Base-by-base conservation (phyloP, 2,797 vertebrate species). In the Sphaeramia orbicularis region DNA sequence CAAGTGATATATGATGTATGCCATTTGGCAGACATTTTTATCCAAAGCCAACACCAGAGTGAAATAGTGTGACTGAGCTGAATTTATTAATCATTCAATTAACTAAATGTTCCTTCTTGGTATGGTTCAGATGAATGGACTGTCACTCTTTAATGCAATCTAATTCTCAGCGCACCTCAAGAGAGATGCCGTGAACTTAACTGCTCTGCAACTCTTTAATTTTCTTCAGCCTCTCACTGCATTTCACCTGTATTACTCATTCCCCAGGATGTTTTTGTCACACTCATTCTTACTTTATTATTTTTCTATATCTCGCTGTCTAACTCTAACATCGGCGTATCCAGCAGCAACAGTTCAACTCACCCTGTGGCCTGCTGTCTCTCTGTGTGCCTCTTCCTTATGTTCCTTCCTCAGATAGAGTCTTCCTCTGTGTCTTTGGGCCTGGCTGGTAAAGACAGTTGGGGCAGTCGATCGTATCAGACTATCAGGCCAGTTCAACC, bases 71-170 rank as follows among this genome's bases (percentile, higher is more conserved):
- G 96, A 95, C 95, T 94, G 95, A 96, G 96, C 96, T 96, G 95
- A 97, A 98, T 97, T 97, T 98, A 98, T 98, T 97, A 98, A 97
- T 98, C 96, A 97, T 97, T 97, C 96, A 98, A 98, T 98, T 97
- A 98, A 95, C 96, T 98, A 97, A 98, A 98, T 97, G 96, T 97
- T 96, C 96, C 93, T 94, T 95, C 95, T 96, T 85, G 88, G 95
- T 97, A 94, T 93, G 94, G 90, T 90, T 83, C 94, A 97, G 96
- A 98, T 96, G 96, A 96, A 98, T 97, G 95, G 95, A 96, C 94
- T 95, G 96, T 96, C 96, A 96, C 94, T 96, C 95, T 95, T 93
- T 97, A 97, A 97, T 96, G 96, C 95, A 97, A 95, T 96, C 96
- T 95, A 95, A 95, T 95, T 95, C 94, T 94, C 93, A 92, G 94